Evolutionary conservation across 2,888 invertebrate species (phyloP), one percentile per base, ranked within the genome.

Genomic region (Podabrus alpinus): DNA sequence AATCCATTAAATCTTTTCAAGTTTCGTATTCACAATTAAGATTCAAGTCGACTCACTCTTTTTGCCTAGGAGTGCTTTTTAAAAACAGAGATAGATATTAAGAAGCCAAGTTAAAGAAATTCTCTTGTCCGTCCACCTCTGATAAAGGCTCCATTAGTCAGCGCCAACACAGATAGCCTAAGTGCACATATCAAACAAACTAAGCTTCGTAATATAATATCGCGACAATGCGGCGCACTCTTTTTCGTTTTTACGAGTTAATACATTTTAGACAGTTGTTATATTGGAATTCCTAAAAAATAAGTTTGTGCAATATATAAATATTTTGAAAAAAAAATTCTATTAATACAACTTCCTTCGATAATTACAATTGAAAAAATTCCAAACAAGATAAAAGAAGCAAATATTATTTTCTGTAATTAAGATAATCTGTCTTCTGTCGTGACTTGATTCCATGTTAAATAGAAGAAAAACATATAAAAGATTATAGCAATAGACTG

Each of bases 131-230:
- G 72, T 74, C 69, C 81, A 81, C 79, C 80, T 77, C 78, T 81
- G 85, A 86, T 86, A 86, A 85, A 85, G 85, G 83, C 83, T 85
- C 86, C 86, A 86, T 86, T 86, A 86, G 85, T 84, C 82, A 83
- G 83, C 81, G 80, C 81, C 81, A 82, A 81, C 81, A 80, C 76
- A 85, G 85, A 86, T 85, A 86, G 83, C 82, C 83, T 86, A 86
- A 86, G 85, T 86, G 85, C 85, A 85, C 83, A 79, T 85, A 84
- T 84, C 84, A 82, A 84, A 82, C 81, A 81, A 82, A 81, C 83
- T 82, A 79, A 81, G 79, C 80, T 74, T 81, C 79, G 81, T 77
- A 77, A 76, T 79, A 73, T 82, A 81, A 80, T 79, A 81, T 79
- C 81, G 82, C 82, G 84, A 83, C 84, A 81, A 79, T 80, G 78